Base-by-base conservation (phyloP, 2,888 invertebrate genomes). In the Drosophila sordidula region DNA sequence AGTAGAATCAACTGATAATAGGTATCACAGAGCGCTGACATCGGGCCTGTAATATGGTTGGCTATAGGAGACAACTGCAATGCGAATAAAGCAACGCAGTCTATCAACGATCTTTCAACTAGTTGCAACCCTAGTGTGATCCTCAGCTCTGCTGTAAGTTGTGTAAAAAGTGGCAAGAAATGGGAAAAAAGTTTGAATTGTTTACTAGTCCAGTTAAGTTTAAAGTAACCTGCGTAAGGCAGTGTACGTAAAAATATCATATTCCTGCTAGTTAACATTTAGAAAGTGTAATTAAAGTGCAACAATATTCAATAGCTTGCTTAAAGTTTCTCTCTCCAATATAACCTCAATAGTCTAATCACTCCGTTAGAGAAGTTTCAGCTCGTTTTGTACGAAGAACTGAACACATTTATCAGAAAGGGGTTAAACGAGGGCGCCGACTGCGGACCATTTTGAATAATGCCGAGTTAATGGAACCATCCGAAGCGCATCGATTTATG, bases 1-100 rank as follows among this genome's bases (percentile, higher is more conserved):
- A 55, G 34, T 36, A 25, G 44, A 22, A 6, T 12, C 29, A 38
- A 72, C 78, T 83, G 81, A 83, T 86, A 86, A 78, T 61, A 80
- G 56, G 26, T 41, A 34, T 34, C 12, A 12, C 56, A 18, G 16
- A 5, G 41, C 22, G 34, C 14, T 74, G 39, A 25, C 22, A 22
- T 22, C 3, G 22, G n/a, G 36, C 52, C 32, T 41, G 22, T 22
- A 22, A 54, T 34, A 41, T 59, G 59, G 52, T 72, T 63, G 6
- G 18, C 6, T 50, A 75, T 71, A 75, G 67, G 47, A 59, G 52
- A n/a, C 51, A 42, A 39, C 1, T 29, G 14, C 16, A 46, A n/a
- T 42, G n/a, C 6, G 11, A 6, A 26, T 14, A 14, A 14, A 18
- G 14, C 44, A 25, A 32, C n/a, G 38, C 16, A 58, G 66, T 62